Base-by-base conservation (phyloP, 2,888 invertebrate genomes). In the Caenorhabditis wallacei region DNA sequence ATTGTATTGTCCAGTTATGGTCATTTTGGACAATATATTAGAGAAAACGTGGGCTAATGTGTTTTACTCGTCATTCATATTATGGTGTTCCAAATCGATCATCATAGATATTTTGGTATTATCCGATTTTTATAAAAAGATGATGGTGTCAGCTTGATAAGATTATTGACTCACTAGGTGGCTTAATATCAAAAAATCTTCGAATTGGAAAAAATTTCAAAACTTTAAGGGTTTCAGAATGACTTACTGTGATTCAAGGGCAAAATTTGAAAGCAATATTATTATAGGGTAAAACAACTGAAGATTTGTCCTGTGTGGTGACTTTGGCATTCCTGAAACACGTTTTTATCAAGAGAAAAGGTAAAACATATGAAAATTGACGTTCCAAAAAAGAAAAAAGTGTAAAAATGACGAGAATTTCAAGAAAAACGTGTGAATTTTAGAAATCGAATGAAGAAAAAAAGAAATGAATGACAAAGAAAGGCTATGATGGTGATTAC, bases 281-380 rank as follows among this genome's bases (percentile, higher is more conserved):
- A 80, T 22, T 11, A 80, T 46, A 22, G 80, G 68, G 30, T 68
- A 80, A 30, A 74, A 53, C 11, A 63, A 63, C 30, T 59, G 70
- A 1, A 78, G 51, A 54, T 70, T 78, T 54, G 80, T 80, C 80
- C 80, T 80, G 80, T 80, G 80, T 54, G 80, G 80, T 11, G 69
- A 80, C 43, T 68, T 68, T 61, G 61, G 66, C 80, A 80, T 80
- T 26, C 30, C 72, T 81, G 64, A 22, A 71, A 75, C 30, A 35
- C 10, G 46, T n/a, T n/a, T n/a, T n/a, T n/a, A n/a, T n/a, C n/a
- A n/a, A n/a, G n/a, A n/a, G n/a, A n/a, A 51, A 54, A 10, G 11
- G 10, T 10, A 43, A 2, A 16, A 46, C 20, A 16, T 37, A 57
- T 8, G 26, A 35, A n/a, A 54, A 20, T n/a, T n/a, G n/a, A n/a